These are phyloP conservation scores for Chaitophorus viminalis DNA, from an alignment of 2,888 invertebrate species.

Conservation along the genomic window DNA sequence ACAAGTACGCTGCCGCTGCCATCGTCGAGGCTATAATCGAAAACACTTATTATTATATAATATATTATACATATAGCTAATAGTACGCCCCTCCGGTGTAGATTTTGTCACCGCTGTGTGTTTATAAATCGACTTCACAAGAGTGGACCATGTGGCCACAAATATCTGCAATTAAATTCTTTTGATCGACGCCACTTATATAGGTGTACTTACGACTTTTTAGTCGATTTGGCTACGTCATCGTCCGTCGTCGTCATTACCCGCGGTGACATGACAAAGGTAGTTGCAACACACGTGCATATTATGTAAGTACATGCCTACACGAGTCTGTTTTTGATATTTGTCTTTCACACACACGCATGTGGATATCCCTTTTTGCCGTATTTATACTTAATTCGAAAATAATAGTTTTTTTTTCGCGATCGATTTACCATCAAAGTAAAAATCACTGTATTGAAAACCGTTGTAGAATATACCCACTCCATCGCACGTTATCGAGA, in stretches of 20 bases:
- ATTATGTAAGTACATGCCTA: not conserved
- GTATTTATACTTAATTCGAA: slow-evolving; percentile 23
- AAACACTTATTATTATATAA: not conserved
- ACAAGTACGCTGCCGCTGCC: not conserved
- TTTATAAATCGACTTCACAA: not conserved
- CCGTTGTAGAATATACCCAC: not conserved
- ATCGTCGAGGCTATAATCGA: not conserved
- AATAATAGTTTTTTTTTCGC: slow-evolving; percentile 31
- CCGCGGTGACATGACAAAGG: not conserved
- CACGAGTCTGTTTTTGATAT: not conserved
- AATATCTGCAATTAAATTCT: slow-evolving; percentile 40
- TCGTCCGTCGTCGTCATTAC: slow-evolving; percentile 6
- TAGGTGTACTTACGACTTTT: not conserved
- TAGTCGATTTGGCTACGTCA: slow-evolving; percentile 48
- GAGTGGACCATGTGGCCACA: not conserved
- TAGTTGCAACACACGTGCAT: not conserved
- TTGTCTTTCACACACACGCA: not conserved
- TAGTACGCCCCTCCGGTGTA: not conserved
- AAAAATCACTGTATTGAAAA: slow-evolving; percentile 30
- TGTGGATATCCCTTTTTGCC: not conserved
- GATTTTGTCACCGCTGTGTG: not conserved
- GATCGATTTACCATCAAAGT: slow-evolving; percentile 40
- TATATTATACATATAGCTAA: not conserved
- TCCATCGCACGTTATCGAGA: not conserved
- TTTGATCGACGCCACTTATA: not conserved